A percentile compares a stretch with the other conserved stretches of the same genome.
Conservation (phyloP, 2,797 vertebrate species). For the Dromococcyx pavoninus region DNA sequence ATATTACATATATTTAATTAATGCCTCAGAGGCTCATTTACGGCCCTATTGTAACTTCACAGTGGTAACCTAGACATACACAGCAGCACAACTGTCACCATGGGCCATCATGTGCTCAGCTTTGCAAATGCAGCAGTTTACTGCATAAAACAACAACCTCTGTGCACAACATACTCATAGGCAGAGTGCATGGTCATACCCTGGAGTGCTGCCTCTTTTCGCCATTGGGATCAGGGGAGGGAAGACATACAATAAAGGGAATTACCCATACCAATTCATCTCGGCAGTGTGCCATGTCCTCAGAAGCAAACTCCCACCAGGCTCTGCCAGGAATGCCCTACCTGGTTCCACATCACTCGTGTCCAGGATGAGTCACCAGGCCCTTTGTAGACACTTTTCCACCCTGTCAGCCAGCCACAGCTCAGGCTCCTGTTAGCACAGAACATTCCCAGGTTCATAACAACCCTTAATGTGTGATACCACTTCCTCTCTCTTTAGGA, state of each 20-base stretch:
- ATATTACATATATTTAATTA: background rate
- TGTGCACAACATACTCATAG: background rate
- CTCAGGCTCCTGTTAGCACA: background rate
- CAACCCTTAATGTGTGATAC: background rate
- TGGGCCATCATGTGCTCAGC: background rate
- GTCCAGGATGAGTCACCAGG: background rate
- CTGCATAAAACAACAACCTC: background rate
- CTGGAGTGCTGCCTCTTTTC: background rate
- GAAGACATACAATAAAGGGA: background rate
- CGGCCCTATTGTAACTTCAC: background rate
- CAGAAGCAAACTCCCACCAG: background rate
- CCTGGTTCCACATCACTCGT: background rate
- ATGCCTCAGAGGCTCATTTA: background rate
- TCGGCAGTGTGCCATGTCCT: background rate
- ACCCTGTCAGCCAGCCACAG: background rate
- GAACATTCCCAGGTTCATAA: background rate
- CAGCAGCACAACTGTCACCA: background rate
- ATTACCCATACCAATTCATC: background rate
- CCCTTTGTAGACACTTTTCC: background rate
- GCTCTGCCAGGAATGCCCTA: background rate
- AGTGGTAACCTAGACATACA: background rate
- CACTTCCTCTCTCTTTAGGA: background rate
- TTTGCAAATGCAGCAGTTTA: background rate
- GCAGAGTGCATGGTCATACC: accelerated
- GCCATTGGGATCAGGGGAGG: background rate